Conservation (phyloP, 2,888 invertebrate species). For the Sphaerophoria rueppellii region DNA sequence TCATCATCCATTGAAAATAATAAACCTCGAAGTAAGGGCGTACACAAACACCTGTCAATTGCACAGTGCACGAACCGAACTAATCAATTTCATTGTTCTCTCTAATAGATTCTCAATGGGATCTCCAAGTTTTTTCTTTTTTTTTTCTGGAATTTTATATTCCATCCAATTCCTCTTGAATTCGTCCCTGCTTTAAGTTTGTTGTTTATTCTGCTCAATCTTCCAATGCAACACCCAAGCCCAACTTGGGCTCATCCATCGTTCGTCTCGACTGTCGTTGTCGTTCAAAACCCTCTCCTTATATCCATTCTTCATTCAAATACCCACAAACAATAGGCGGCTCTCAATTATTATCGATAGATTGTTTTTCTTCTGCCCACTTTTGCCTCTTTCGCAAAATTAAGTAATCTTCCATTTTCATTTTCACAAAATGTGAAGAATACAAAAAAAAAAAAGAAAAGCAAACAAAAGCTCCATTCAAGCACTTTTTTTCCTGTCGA, state of each 20-base stretch:
- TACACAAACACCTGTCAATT: constrained; percentile 74
- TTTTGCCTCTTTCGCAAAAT: constrained; percentile 70
- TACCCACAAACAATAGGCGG: constrained; percentile 55
- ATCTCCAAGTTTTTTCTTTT: neutral
- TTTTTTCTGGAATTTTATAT: constrained; percentile 16
- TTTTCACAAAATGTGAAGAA: neutral
- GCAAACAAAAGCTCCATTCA: constrained; percentile 39
- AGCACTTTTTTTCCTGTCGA: constrained; percentile 6
- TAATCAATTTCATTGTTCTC: constrained; percentile 71
- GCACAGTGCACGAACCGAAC: constrained; percentile 72
- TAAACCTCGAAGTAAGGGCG: constrained; percentile 52
- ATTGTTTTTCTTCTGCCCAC: constrained; percentile 64
- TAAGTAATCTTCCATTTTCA: constrained; percentile 66
- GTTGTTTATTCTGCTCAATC: constrained; percentile 56
- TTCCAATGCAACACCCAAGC: constrained; percentile 8
- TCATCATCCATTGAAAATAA: constrained; percentile 23
- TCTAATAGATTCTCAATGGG: constrained; percentile 66
- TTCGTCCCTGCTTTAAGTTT: neutral
- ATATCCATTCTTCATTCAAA: neutral
- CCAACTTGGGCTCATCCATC: neutral
- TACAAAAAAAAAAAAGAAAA: constrained; percentile 10
- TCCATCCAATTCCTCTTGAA: neutral
- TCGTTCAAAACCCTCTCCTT: neutral
- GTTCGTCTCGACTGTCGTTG: too few species aligned
- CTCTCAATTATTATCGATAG: constrained; percentile 72